phyloP scores from a whole-genome alignment of 2,113 vertebrate genomes.

The Chaetura pelagica region DNA sequence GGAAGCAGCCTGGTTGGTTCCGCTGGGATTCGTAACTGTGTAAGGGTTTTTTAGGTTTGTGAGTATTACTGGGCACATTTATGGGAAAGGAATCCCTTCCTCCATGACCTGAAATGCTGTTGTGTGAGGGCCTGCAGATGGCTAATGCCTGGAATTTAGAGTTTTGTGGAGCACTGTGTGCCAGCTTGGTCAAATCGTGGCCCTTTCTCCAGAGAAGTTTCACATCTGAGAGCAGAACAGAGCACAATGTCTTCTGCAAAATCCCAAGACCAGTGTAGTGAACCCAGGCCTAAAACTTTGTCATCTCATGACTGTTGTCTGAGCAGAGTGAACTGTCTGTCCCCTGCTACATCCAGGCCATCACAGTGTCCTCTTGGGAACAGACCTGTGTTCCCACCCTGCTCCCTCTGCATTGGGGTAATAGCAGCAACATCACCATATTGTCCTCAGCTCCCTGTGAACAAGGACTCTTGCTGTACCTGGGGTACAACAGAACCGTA shows the following conservation, averaged over 20 bases:
- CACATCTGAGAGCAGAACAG: not conserved
- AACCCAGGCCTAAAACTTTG: not conserved
- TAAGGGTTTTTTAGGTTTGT: not conserved
- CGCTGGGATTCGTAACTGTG: fast-evolving
- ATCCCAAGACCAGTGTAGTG: not conserved
- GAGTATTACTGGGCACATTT: not conserved
- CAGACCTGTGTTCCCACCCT: not conserved
- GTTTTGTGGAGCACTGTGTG: not conserved
- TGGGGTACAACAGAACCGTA: not conserved
- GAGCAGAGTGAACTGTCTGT: not conserved
- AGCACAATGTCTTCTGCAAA: not conserved
- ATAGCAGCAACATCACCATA: not conserved
- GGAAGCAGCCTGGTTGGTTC: not conserved
- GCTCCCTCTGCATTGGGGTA: not conserved
- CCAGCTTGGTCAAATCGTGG: not conserved
- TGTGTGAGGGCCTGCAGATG: not conserved
- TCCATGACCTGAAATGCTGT: not conserved
- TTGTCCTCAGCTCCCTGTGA: fast-evolving
- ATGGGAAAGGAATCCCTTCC: not conserved
- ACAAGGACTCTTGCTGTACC: not conserved
- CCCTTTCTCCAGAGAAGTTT: not conserved
- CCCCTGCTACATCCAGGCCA: not conserved
- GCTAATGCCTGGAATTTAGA: not conserved
- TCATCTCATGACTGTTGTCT: not conserved
- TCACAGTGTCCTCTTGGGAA: fast-evolving